phyloP scores from a whole-genome alignment of 2,113 vertebrate genomes.

The Buteo buteo region DNA sequence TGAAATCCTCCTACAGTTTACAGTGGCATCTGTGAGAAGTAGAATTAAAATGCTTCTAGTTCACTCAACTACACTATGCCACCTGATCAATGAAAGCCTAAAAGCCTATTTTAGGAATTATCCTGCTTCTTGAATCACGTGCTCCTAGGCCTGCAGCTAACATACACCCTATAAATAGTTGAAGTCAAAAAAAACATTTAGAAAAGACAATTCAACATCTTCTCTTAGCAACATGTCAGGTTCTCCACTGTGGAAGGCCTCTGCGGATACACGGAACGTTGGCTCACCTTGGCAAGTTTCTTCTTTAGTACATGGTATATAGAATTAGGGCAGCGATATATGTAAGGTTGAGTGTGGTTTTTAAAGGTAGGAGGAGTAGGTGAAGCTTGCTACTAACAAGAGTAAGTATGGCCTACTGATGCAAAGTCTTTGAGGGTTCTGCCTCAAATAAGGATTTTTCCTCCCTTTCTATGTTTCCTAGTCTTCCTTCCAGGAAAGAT shows the following conservation, averaged over 20 bases:
- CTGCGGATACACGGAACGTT: neutral
- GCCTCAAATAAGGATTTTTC: neutral
- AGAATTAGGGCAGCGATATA: neutral
- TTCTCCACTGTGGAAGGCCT: neutral
- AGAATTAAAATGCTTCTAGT: neutral
- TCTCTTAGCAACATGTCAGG: neutral
- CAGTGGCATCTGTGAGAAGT: neutral
- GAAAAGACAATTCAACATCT: neutral
- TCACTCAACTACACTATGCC: neutral
- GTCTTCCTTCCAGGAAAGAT: neutral
- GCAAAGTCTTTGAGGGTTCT: neutral
- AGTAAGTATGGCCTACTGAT: neutral
- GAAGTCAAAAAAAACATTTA: neutral
- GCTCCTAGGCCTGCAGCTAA: neutral
- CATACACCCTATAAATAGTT: neutral
- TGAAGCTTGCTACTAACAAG: neutral
- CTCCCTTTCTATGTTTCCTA: neutral
- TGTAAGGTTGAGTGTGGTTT: neutral
- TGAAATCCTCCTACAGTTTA: neutral
- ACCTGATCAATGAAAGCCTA: neutral
- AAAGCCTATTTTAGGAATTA: neutral
- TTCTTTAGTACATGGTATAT: neutral
- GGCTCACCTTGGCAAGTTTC: neutral
- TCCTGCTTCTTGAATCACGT: neutral
- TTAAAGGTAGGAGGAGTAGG: neutral